Evolutionary conservation across 2,113 vertebrate species (phyloP), one percentile per base, ranked within the genome.

Genomic region (Procavia capensis): DNA sequence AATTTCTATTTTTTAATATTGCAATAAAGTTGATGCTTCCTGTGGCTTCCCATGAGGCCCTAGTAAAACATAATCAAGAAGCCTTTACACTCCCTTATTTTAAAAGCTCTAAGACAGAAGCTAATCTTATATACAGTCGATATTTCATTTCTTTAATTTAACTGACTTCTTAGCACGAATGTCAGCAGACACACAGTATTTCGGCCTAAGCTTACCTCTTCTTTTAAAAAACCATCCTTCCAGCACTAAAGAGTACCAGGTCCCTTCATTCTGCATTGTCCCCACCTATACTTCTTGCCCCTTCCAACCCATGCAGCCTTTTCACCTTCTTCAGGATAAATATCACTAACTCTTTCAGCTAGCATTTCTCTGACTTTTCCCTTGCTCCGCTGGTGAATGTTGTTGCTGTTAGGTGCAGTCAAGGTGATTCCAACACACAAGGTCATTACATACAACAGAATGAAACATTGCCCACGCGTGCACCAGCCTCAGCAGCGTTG

Each of bases 11-110:
- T 50, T 93, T 94, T 64, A 88, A 75, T 54, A 17, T 78, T 45
- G 11, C 1, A 57, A 36, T 72, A 96, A 92, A 85, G 81, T 83
- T 91, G 80, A 78, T 76, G 39, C 34, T 80, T 92, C 25, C 31
- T 92, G 29, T 70, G 47, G 63, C 61, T 96, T 95, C 80, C 50
- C 57, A 87, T 61, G 47, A 88, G 85, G 39, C 14, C 31, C 64
- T 59, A 47, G 29, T 31, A 83, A 85, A 93, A 54, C 13, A 90
- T 6, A 83, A 50, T 14, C 16, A 92, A 85, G 54, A 70, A 70
- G 6, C 14, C 9, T 59, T 64, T 47, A 86, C 1, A 31, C 8
- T 72, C 7, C 13, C 0, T 87, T 90, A 2, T 70, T 80, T 83
- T 74, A 43, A 76, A 66, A 89, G 1, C 5, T 85, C 27, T 91